Evolutionary conservation across 1,140 invertebrate species (phyloP).

Genomic region (Melitaea cinxia): DNA sequence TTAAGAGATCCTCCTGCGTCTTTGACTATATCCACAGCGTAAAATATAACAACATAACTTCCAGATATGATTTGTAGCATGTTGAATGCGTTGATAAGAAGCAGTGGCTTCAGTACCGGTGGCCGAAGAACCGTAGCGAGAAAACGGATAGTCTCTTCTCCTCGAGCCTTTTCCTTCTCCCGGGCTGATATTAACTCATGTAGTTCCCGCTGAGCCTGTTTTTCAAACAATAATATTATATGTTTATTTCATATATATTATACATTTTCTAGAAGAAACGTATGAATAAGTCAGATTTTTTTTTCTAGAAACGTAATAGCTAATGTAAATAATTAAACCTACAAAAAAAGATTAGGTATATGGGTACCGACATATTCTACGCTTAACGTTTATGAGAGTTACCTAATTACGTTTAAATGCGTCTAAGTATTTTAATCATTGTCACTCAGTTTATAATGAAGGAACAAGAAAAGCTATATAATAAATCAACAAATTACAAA

Average conservation of each 20-base stretch:
- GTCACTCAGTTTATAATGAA: not conserved
- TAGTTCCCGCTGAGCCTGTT: slow-evolving; percentile 81
- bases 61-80: slow-evolving; percentile 87
- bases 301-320: too few relatives aligned
- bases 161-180: slow-evolving; percentile 77
- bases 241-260: not conserved
- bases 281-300: too few relatives aligned
- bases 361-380: too few relatives aligned
- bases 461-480: not conserved
- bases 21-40: slow-evolving; percentile 86
- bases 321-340: too few relatives aligned
- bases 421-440: slow-evolving; percentile 4
- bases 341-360: too few relatives aligned
- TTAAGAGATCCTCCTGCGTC: slow-evolving; percentile 78
- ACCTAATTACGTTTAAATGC: too few relatives aligned
- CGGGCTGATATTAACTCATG: slow-evolving; percentile 79
- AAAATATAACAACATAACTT: slow-evolving; percentile 88
- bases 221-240: not conserved
- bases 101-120: slow-evolving; percentile 86
- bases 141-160: slow-evolving; percentile 72
- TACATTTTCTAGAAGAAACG: too few relatives aligned
- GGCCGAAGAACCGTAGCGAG: slow-evolving; percentile 79
- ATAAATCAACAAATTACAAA: not conserved
- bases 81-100: slow-evolving; percentile 87
- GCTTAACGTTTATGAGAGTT: too few relatives aligned